These are phyloP conservation scores for Phylloscopus trochilus DNA, from an alignment of 2,113 vertebrate genomes.

Conservation along the genomic window DNA sequence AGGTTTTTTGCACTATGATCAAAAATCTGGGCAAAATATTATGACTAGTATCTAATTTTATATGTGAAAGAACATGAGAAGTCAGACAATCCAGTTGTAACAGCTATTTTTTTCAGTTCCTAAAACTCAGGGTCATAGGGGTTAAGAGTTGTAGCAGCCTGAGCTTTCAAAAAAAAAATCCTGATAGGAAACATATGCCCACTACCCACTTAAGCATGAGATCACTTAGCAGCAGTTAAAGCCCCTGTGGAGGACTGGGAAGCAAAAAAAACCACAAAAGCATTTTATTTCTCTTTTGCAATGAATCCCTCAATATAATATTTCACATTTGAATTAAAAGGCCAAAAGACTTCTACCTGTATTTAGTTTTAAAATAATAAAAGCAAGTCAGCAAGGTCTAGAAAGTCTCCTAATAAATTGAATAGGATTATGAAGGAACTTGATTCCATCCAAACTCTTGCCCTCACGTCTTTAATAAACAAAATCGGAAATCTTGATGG, in stretches of 20 bases:
- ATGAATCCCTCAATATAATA: background rate
- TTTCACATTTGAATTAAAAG: background rate
- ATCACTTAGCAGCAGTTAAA: background rate
- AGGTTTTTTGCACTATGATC: background rate
- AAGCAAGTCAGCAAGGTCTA: background rate
- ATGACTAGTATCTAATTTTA: background rate
- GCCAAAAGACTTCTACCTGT: fast-evolving
- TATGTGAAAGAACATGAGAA: background rate
- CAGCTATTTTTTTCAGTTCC: background rate
- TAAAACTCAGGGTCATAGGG: background rate
- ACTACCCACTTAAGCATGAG: background rate
- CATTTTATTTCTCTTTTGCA: background rate
- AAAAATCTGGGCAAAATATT: background rate
- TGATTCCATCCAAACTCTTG: background rate
- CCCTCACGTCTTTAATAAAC: background rate
- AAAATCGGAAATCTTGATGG: background rate
- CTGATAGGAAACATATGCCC: background rate
- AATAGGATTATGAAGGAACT: background rate
- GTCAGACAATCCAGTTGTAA: background rate
- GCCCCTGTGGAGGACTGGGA: background rate
- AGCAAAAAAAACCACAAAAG: background rate
- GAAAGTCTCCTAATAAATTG: background rate
- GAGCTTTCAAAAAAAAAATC: background rate
- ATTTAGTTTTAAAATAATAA: background rate
- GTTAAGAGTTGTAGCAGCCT: background rate